A percentile compares a stretch with the other conserved stretches of the same genome.
phyloP scores from a whole-genome alignment of 2,113 vertebrate species.

The Eretmochelys imbricata region DNA sequence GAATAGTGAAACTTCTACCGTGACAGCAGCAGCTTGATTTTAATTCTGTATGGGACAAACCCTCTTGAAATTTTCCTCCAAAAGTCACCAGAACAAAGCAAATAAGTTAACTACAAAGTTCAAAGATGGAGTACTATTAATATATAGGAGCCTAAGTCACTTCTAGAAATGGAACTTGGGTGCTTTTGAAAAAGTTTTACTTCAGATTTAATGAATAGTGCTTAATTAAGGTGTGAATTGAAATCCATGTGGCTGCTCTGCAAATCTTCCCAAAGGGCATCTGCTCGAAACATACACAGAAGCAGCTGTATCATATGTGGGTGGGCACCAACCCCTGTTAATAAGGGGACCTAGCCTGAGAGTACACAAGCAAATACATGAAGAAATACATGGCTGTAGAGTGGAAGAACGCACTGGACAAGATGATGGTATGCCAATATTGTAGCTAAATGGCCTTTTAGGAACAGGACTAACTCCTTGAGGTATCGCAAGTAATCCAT shows the following conservation, averaged over 20 bases:
- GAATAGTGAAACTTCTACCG: background rate
- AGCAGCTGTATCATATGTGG: background rate
- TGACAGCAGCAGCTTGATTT: background rate
- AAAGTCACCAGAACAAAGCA: background rate
- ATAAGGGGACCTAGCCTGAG: background rate
- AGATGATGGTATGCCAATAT: background rate
- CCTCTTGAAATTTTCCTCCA: background rate
- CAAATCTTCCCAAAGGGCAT: background rate
- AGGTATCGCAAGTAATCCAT: background rate
- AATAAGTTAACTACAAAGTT: background rate
- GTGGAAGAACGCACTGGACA: background rate
- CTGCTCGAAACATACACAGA: background rate
- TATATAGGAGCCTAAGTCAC: background rate
- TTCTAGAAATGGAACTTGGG: background rate
- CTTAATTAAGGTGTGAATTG: background rate
- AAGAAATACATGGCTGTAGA: background rate
- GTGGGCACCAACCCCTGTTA: background rate
- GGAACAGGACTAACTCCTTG: background rate
- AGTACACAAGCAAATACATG: background rate
- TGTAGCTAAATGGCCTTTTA: background rate
- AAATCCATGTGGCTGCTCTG: background rate
- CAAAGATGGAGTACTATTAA: background rate
- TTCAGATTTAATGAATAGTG: background rate
- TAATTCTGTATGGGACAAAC: background rate
- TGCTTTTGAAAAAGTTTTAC: background rate